These are phyloP conservation scores for Ditylenchus dipsaci DNA, from an alignment of 1,140 invertebrate genomes.

Conservation along the genomic window DNA sequence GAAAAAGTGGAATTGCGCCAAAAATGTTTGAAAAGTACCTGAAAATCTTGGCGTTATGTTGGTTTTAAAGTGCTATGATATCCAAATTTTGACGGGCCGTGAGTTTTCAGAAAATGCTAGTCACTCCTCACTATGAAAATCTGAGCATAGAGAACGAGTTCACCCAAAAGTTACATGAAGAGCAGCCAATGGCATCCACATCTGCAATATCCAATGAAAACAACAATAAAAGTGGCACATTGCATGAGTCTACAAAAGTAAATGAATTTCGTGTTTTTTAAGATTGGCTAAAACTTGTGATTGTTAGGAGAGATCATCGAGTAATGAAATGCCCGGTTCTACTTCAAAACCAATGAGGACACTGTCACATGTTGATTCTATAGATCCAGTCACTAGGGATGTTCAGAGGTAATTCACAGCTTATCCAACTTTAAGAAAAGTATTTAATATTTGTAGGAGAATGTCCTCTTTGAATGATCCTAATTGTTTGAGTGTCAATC, in stretches of 20 bases:
- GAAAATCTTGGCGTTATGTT: too few species aligned
- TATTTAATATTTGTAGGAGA: too few species aligned
- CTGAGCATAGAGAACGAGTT: slow-evolving; percentile 6
- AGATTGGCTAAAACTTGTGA: not conserved
- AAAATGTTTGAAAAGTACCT: too few species aligned
- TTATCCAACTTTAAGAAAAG: too few species aligned
- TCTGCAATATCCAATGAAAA: not conserved
- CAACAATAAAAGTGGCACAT: not conserved
- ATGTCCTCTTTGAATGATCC: too few species aligned
- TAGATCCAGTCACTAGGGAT: slow-evolving; percentile 51
- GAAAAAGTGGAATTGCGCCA: too few species aligned
- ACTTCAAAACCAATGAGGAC: not conserved
- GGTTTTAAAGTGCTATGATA: too few species aligned
- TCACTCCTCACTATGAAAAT: slow-evolving; percentile 24
- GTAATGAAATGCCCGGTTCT: not conserved
- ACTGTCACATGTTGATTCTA: slow-evolving; percentile 34
- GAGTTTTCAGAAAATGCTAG: slow-evolving; percentile 15
- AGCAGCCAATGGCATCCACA: not conserved
- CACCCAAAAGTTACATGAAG: not conserved
- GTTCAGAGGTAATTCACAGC: slow-evolving; percentile 43
- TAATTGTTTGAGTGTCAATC: too few species aligned
- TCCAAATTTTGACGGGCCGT: too few species aligned
- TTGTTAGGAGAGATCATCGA: not conserved
- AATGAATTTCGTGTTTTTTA: too few species aligned
- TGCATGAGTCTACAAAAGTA: too few species aligned